phyloP scores from a whole-genome alignment of 2,888 invertebrate genomes.

The Andrena trimmerana region DNA sequence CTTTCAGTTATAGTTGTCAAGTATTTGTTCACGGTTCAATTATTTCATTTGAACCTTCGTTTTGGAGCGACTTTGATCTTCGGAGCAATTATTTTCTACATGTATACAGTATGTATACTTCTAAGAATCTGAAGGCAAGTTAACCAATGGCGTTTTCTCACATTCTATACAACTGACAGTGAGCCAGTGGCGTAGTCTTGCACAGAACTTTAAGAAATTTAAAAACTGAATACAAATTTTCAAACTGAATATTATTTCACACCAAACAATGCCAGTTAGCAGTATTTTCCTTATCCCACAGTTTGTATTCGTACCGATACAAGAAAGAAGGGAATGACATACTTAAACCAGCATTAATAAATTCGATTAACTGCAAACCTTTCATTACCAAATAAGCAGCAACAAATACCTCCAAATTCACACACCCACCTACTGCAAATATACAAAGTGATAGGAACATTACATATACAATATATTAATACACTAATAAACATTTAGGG shows the following conservation, averaged over 20 bases:
- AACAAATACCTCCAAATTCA: no score
- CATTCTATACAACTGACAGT: conserved; percentile 45
- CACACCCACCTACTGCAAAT: no score
- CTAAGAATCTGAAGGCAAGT: conserved; percentile 40
- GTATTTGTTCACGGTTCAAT: background rate
- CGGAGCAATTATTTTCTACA: background rate
- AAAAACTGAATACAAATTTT: background rate
- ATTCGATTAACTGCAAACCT: no score
- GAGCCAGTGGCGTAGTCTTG: conserved; percentile 26
- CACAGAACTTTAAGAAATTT: background rate
- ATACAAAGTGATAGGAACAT: no score
- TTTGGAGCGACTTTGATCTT: background rate
- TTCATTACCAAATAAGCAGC: no score
- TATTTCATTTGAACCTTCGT: background rate
- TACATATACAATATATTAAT: no score
- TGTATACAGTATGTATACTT: conserved; percentile 16
- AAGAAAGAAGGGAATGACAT: no score
- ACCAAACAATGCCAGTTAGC: no score
- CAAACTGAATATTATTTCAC: background rate
- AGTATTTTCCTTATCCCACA: no score
- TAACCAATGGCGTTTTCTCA: conserved; percentile 47
- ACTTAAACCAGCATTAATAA: no score
- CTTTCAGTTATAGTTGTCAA: background rate
- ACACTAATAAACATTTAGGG: no score
- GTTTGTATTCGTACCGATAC: no score